Evolutionary conservation across 2,888 invertebrate species (phyloP).

Genomic region (Eudasyphora cyanicolor): DNA sequence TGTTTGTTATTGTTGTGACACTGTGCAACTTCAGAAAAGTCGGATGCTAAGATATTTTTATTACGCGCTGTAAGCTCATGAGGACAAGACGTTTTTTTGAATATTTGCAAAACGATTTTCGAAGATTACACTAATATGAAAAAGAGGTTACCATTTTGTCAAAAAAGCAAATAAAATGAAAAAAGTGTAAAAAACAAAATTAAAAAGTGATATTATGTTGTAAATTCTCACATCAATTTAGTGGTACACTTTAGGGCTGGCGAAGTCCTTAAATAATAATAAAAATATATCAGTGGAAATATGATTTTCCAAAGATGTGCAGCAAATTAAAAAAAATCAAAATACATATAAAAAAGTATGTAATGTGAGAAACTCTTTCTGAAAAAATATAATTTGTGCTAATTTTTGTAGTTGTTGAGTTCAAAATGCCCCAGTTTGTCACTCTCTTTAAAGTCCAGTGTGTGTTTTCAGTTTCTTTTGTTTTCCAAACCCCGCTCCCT

Average conservation of each 20-base stretch:
- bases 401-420: background rate
- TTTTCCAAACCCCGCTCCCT: too few species aligned
- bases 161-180: conserved; percentile 17
- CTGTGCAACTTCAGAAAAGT: conserved; percentile 61
- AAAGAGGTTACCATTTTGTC: too few species aligned
- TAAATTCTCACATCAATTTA: too few species aligned
- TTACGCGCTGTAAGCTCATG: conserved; percentile 67
- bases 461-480: background rate
- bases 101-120: too few species aligned
- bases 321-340: background rate
- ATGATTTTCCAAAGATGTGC: background rate
- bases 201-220: too few species aligned
- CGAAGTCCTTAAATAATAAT: too few species aligned
- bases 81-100: conserved; percentile 52
- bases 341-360: background rate
- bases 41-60: conserved; percentile 70
- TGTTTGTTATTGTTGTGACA: conserved; percentile 19
- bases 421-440: conserved; percentile 3
- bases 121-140: too few species aligned
- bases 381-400: conserved; percentile 4
- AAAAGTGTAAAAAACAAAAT: background rate
- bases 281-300: too few species aligned
- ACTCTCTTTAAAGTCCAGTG: conserved; percentile 4
- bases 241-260: too few species aligned
- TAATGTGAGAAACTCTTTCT: background rate